Conservation (phyloP, 2,888 invertebrate genomes). For the Brenthis hecate region DNA sequence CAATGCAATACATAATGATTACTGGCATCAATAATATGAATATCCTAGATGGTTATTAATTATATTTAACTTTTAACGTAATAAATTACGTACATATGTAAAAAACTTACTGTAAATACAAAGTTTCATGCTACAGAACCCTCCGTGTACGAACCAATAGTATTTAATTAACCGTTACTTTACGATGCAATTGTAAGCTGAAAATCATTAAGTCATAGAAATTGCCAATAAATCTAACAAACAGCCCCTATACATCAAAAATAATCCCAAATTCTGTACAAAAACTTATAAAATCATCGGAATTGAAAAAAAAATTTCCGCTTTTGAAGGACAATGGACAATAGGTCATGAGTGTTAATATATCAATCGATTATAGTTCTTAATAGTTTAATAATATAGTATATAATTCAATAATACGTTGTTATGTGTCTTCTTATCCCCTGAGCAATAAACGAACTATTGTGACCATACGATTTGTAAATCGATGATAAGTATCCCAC, state of each 20-base stretch:
- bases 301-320: slow-evolving; percentile 37
- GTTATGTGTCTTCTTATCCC: slow-evolving; percentile 42
- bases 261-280: slow-evolving; percentile 20
- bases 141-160: too few species aligned
- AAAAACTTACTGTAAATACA: too few species aligned
- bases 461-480: slow-evolving; percentile 63
- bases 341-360: slow-evolving; percentile 13
- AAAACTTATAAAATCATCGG: slow-evolving; percentile 30
- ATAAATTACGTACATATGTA: too few species aligned
- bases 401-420: slow-evolving; percentile 17
- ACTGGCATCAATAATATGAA: too few species aligned
- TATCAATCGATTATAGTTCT: slow-evolving; percentile 36
- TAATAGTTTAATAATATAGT: slow-evolving; percentile 34
- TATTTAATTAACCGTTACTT: too few species aligned
- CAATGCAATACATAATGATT: too few species aligned
- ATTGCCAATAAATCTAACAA: slow-evolving; percentile 17
- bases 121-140: too few species aligned
- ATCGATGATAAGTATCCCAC: slow-evolving; percentile 47
- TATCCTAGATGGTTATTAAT: too few species aligned
- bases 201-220: neutral
- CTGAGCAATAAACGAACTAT: slow-evolving; percentile 52
- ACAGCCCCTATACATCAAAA: slow-evolving; percentile 29
- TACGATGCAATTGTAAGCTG: neutral
- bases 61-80: too few species aligned
- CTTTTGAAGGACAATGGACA: slow-evolving; percentile 37